Percentiles rank a stretch among this genome's conserved stretches.
Conservation (phyloP, 1,140 invertebrate species). For the Listronotus oregonensis region DNA sequence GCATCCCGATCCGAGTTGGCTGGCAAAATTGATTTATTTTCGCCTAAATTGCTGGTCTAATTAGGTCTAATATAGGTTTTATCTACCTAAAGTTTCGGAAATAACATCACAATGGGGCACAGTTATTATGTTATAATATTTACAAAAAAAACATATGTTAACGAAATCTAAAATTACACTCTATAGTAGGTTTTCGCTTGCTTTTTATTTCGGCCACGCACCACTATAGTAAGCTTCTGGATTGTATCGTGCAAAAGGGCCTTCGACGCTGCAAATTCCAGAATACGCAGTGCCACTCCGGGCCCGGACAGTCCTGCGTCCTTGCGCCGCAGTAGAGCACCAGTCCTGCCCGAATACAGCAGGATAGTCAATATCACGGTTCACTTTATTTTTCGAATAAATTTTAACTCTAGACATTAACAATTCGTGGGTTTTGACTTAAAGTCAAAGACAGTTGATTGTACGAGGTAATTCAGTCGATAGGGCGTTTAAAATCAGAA, state of each 20-base stretch:
- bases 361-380: slow-evolving; percentile 22
- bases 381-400: not conserved
- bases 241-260: not conserved
- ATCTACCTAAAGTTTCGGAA: too few relatives aligned
- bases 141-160: too few relatives aligned
- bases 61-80: too few relatives aligned
- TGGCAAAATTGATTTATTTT: too few relatives aligned
- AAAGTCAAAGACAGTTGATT: not conserved
- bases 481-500: not conserved
- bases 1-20: too few relatives aligned
- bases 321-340: slow-evolving; percentile 29
- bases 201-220: not conserved
- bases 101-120: too few relatives aligned
- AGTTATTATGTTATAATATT: too few relatives aligned
- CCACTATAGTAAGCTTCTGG: not conserved
- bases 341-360: slow-evolving; percentile 7
- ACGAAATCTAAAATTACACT: too few relatives aligned
- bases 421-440: not conserved
- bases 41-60: too few relatives aligned
- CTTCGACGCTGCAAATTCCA: slow-evolving; percentile 7
- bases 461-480: too few relatives aligned
- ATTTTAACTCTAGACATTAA: not conserved
- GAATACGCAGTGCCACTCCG: slow-evolving; percentile 29
- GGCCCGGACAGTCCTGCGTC: slow-evolving; percentile 28
- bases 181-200: too few relatives aligned